These are phyloP conservation scores for Amphiprion clarkii DNA, from an alignment of 2,797 vertebrate species.

Conservation along the genomic window DNA sequence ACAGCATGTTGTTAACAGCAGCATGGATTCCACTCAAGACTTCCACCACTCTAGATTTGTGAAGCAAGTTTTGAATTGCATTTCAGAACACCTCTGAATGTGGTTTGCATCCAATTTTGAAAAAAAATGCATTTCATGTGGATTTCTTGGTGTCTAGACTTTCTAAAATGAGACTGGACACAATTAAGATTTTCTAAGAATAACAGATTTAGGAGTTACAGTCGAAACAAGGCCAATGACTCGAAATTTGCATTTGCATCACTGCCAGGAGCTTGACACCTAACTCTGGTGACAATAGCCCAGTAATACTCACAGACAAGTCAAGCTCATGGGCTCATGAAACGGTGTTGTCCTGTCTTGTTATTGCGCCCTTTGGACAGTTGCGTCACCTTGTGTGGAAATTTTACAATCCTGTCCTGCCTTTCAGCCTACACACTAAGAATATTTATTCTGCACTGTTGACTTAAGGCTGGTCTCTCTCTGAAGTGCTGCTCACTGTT, in stretches of 20 bases:
- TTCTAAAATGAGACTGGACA: too few species aligned
- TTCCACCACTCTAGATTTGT: too few species aligned
- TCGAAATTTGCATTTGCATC: neutral
- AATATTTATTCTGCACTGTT: slow-evolving; percentile 69
- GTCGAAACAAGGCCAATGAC: too few species aligned
- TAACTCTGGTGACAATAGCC: neutral
- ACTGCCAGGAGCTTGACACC: neutral
- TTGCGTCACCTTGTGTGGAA: slow-evolving; percentile 35
- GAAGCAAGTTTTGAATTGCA: too few species aligned
- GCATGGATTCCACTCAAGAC: too few species aligned
- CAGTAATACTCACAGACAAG: neutral
- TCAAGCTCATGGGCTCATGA: neutral
- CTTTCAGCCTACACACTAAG: slow-evolving; percentile 26
- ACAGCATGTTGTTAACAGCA: too few species aligned
- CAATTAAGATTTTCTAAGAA: too few species aligned
- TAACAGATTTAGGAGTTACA: too few species aligned
- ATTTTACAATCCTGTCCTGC: slow-evolving; percentile 40
- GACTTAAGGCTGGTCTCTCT: slow-evolving; percentile 58
- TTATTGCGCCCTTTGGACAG: slow-evolving; percentile 56
- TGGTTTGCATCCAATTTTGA: too few species aligned
- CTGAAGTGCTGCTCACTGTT: slow-evolving; percentile 44
- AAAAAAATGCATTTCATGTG: too few species aligned
- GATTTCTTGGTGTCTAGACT: too few species aligned
- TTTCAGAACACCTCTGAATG: too few species aligned
- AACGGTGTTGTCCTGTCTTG: neutral